Evolutionary conservation across 2,888 invertebrate species (phyloP).

Genomic region (Zootermopsis nevadensis): DNA sequence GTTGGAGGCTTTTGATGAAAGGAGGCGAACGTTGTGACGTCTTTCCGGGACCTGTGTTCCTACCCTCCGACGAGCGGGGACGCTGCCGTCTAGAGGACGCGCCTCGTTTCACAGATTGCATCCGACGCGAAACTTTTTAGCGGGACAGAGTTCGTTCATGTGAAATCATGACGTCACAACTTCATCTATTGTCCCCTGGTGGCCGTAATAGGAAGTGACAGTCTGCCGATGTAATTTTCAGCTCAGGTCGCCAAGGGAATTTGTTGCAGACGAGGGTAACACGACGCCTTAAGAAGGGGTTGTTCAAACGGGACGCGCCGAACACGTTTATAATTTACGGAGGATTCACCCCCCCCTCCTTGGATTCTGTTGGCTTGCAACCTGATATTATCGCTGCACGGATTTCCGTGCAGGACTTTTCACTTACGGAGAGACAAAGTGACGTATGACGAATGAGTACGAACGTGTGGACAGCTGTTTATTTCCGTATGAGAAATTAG

Average conservation of each 20-base stretch:
- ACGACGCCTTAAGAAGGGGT: background rate
- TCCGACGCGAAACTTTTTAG: background rate
- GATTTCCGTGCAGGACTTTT: background rate
- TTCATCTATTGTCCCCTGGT: slow-evolving; percentile 33
- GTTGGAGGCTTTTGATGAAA: too few species aligned
- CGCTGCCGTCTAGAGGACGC: too few species aligned
- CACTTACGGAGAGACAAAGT: background rate
- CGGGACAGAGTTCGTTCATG: background rate
- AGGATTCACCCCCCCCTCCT: background rate
- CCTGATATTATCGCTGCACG: background rate
- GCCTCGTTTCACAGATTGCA: background rate
- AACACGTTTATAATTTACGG: slow-evolving; percentile 5
- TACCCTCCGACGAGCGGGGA: too few species aligned
- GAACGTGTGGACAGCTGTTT: background rate
- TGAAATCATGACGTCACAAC: background rate
- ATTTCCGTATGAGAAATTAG: background rate
- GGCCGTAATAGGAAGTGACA: slow-evolving; percentile 47
- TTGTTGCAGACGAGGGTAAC: slow-evolving; percentile 1
- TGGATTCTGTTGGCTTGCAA: background rate
- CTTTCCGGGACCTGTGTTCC: too few species aligned
- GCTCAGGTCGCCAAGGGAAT: slow-evolving; percentile 11
- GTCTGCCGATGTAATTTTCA: slow-evolving; percentile 42
- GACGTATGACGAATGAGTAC: background rate
- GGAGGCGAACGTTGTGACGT: too few species aligned
- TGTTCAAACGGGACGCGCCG: background rate